phyloP scores from a whole-genome alignment of 2,888 invertebrate genomes.

The Neoitamus cyanurus region DNA sequence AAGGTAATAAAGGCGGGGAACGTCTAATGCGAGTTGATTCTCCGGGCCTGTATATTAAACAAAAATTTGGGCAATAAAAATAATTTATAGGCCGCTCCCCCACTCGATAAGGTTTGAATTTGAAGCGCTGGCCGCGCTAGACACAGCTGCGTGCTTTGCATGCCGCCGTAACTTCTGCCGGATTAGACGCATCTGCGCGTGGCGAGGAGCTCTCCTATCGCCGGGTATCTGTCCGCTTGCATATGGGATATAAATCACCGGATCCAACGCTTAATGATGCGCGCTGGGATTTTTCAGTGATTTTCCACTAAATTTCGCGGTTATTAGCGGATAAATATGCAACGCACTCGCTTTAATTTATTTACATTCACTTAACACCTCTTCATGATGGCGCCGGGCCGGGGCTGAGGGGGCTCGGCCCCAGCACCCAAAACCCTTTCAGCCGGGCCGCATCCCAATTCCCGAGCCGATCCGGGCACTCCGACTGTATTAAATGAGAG shows the following conservation, averaged over 20 bases:
- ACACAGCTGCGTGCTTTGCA: constrained; percentile 22
- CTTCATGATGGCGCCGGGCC: background rate
- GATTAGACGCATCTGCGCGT: constrained; percentile 22
- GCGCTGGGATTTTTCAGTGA: background rate
- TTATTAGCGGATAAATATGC: constrained; percentile 33
- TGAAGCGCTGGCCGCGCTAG: background rate
- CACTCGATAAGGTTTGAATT: background rate
- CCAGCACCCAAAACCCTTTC: background rate
- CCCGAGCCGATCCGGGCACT: background rate
- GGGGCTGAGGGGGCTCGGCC: background rate
- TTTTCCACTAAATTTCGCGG: constrained; percentile 32
- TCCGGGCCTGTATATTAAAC: constrained; percentile 49
- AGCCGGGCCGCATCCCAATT: background rate
- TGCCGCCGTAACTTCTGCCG: constrained; percentile 28
- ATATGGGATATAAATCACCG: constrained; percentile 14
- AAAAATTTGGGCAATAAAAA: constrained; percentile 51
- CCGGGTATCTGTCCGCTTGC: constrained; percentile 2
- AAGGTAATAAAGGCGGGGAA: constrained; percentile 31
- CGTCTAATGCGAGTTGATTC: constrained; percentile 49
- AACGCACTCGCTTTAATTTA: background rate
- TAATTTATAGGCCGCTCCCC: constrained; percentile 49
- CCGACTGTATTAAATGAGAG: constrained; percentile 36
- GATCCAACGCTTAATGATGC: background rate
- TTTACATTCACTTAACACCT: constrained; percentile 40
- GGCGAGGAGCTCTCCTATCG: background rate